Evolutionary conservation across 2,797 vertebrate species (phyloP).

Genomic region (Hephaestus fuliginosus): DNA sequence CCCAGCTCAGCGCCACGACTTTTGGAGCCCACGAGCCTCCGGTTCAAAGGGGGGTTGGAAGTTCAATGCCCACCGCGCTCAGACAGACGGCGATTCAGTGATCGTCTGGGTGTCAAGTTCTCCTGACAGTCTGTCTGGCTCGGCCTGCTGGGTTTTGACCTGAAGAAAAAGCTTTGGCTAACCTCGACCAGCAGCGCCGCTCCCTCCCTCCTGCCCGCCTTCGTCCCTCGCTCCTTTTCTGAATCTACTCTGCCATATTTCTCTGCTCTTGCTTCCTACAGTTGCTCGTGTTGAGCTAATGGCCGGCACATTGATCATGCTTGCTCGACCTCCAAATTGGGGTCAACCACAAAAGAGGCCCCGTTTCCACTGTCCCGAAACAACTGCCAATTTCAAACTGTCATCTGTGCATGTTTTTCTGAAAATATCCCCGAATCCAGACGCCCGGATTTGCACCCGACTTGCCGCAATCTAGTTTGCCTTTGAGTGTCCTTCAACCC

Average conservation of each 20-base stretch:
- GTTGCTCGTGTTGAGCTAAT: constrained; percentile 74
- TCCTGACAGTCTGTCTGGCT: constrained; percentile 72
- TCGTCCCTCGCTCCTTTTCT: constrained; percentile 21
- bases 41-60: constrained; percentile 59
- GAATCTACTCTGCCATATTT: constrained; percentile 41
- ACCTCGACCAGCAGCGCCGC: constrained; percentile 46
- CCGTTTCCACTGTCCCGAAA: constrained; percentile 61
- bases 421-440: constrained; percentile 33
- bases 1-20: constrained; percentile 50
- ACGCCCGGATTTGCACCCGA: constrained; percentile 29
- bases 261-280: constrained; percentile 54
- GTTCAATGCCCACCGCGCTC: constrained; percentile 66
- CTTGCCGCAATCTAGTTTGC: constrained; percentile 49
- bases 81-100: constrained; percentile 62
- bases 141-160: constrained; percentile 62
- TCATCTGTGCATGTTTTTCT: constrained; percentile 62
- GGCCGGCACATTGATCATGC: constrained; percentile 79
- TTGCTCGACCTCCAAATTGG: constrained; percentile 86
- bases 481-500: constrained; percentile 69
- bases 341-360: constrained; percentile 83
- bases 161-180: constrained; percentile 40
- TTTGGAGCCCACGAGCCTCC: constrained; percentile 56
- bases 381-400: constrained; percentile 60
- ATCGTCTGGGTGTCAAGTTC: constrained; percentile 75
- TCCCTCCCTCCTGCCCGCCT: constrained; percentile 31